Evolutionary conservation across 2,888 invertebrate species (phyloP).

Genomic region (Lithophane ornitopus): DNA sequence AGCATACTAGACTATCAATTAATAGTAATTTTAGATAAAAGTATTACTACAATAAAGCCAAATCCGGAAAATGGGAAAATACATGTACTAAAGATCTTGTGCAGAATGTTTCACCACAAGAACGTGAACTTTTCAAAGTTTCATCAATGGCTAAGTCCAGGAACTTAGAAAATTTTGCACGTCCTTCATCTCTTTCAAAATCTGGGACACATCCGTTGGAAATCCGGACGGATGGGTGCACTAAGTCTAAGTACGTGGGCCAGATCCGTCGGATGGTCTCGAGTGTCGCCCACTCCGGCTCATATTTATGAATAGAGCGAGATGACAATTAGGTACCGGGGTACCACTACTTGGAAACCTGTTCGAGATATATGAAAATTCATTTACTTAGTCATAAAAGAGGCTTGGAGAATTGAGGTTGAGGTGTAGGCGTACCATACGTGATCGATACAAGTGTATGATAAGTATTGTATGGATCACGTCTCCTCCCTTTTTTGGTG

Average conservation of each 20-base stretch:
- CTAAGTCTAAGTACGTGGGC: conserved; percentile 62
- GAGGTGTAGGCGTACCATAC: conserved; percentile 35
- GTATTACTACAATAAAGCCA: background rate
- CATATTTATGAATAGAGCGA: conserved; percentile 54
- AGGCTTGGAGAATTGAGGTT: conserved; percentile 23
- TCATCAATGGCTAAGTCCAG: conserved; percentile 27
- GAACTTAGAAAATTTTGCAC: conserved; percentile 47
- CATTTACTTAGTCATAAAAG: conserved; percentile 42
- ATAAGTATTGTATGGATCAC: conserved; percentile 34
- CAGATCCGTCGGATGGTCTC: conserved; percentile 56
- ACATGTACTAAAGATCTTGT: background rate
- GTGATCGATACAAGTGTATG: conserved; percentile 33
- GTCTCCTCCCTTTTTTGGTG: conserved; percentile 23
- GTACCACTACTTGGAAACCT: conserved; percentile 41
- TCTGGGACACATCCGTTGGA: conserved; percentile 60
- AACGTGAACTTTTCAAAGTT: conserved; percentile 39
- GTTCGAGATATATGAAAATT: conserved; percentile 50
- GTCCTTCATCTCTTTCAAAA: conserved; percentile 57
- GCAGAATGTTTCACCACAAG: conserved; percentile 23
- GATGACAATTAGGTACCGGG: conserved; percentile 59
- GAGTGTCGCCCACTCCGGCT: conserved; percentile 58
- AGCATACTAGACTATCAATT: background rate
- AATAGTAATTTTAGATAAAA: background rate
- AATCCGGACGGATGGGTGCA: conserved; percentile 60
- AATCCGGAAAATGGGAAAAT: background rate